phyloP scores from a whole-genome alignment of 2,797 vertebrate species.

The Calcarius lapponicus region DNA sequence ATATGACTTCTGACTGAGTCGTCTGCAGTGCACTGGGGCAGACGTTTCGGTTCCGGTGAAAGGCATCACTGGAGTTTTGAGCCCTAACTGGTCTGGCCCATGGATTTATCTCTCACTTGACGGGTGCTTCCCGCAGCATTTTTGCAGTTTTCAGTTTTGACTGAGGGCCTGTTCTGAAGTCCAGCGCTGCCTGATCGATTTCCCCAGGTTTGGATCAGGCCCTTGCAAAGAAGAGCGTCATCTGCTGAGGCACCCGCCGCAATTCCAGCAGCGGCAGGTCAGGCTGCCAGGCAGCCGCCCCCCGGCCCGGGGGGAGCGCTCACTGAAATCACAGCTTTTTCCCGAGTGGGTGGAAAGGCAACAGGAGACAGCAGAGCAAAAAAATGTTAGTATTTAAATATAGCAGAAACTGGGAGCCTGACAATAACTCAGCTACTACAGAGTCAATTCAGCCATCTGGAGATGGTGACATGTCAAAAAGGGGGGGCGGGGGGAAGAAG shows the following conservation, averaged over 20 bases:
- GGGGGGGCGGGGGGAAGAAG: not conserved
- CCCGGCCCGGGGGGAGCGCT: not conserved
- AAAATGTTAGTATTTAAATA: slow-evolving; percentile 37
- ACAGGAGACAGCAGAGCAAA: not conserved
- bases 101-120: not conserved
- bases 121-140: not conserved
- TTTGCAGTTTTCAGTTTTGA: not conserved
- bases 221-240: not conserved
- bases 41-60: not conserved
- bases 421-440: slow-evolving; percentile 38
- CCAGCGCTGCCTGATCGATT: not conserved
- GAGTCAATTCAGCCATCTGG: slow-evolving; percentile 48
- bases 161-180: not conserved
- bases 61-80: not conserved
- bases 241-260: not conserved
- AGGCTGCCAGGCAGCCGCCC: not conserved
- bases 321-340: not conserved
- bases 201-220: not conserved
- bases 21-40: not conserved
- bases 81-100: not conserved
- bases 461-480: slow-evolving; percentile 30
- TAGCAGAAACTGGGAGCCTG: not conserved
- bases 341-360: not conserved
- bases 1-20: not conserved
- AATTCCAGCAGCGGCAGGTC: not conserved